phyloP scores from a whole-genome alignment of 1,140 invertebrate genomes.

The Drosophila saltans region DNA sequence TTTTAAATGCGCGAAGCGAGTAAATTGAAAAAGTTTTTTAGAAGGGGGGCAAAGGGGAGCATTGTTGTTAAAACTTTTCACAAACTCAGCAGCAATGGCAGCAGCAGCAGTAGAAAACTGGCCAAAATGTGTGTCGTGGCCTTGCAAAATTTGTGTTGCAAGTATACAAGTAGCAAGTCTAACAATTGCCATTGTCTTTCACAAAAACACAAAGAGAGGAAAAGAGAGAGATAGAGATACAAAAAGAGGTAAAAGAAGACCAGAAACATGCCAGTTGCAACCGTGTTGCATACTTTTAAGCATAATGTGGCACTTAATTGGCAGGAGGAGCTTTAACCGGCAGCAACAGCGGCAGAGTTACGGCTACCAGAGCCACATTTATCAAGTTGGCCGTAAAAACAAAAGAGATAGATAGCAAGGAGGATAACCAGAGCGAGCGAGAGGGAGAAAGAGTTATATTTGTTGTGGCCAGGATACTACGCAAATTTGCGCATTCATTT shows the following conservation, averaged over 20 bases:
- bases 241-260: neutral
- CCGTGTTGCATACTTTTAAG: slow-evolving; percentile 24
- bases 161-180: slow-evolving; percentile 4
- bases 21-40: slow-evolving; percentile 75
- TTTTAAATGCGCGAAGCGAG: slow-evolving; percentile 61
- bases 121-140: slow-evolving; percentile 63
- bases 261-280: neutral
- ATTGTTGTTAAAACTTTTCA: slow-evolving; percentile 47
- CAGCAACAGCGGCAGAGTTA: neutral
- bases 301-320: slow-evolving; percentile 79
- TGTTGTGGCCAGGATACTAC: slow-evolving; percentile 41
- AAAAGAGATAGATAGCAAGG: neutral
- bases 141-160: slow-evolving; percentile 39
- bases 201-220: slow-evolving; percentile 14
- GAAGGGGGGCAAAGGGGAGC: slow-evolving; percentile 19
- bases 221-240: neutral
- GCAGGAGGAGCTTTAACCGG: slow-evolving; percentile 25
- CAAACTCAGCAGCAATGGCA: neutral
- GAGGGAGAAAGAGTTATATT: neutral
- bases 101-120: slow-evolving; percentile 1
- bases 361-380: neutral
- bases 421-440: neutral
- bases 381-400: slow-evolving; percentile 1
- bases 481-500: slow-evolving; percentile 52
- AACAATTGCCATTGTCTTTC: slow-evolving; percentile 43